Evolutionary conservation across 2,113 vertebrate species (phyloP).

Genomic region (Pelodiscus sinensis): DNA sequence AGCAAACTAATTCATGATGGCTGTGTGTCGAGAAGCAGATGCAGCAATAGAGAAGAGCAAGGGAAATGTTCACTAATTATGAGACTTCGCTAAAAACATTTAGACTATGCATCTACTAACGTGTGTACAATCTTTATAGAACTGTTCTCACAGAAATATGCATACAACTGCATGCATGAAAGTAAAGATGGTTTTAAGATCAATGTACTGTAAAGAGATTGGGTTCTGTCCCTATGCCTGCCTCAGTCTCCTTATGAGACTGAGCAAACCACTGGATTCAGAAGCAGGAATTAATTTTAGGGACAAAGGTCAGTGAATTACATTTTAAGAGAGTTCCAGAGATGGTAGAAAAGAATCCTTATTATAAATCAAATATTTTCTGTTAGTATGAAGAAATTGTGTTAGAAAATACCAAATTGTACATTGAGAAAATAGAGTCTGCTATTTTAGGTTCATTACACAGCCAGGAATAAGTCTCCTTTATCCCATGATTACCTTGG

Average conservation of each 20-base stretch:
- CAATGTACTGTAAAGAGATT: background rate
- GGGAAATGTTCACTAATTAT: background rate
- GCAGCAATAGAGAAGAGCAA: background rate
- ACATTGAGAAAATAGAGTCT: background rate
- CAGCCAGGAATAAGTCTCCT: background rate
- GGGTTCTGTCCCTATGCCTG: background rate
- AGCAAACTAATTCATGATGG: background rate
- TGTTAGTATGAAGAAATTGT: no score
- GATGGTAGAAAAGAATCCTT: background rate
- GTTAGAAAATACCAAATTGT: background rate
- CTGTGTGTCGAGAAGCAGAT: background rate
- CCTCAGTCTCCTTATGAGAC: background rate
- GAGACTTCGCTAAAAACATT: background rate
- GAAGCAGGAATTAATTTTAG: background rate
- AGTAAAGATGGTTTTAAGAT: background rate
- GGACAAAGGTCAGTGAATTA: background rate
- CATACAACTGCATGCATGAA: background rate
- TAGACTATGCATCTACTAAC: background rate
- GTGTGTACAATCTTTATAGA: background rate
- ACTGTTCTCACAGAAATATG: background rate
- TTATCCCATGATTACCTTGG: conserved; percentile 77
- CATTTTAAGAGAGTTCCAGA: background rate
- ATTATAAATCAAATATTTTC: background rate
- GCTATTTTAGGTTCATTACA: background rate
- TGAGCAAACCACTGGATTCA: background rate